Evolutionary conservation across 1,140 invertebrate species (phyloP).

Genomic region (Saxidomus purpurata): DNA sequence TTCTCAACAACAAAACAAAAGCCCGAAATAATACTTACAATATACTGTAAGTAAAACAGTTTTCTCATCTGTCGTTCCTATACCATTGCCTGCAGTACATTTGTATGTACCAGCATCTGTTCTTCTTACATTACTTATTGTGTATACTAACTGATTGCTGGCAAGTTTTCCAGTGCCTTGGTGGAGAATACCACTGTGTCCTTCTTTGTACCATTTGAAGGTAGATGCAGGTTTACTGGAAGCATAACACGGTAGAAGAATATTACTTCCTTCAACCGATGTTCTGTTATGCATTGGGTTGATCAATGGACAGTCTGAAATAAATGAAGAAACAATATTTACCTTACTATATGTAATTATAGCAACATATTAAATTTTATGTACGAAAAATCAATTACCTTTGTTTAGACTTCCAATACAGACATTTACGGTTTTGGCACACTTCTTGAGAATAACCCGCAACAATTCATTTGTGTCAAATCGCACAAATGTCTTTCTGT

Average conservation of each 20-base stretch:
- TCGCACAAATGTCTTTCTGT: too few relatives aligned
- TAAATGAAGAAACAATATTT: too few relatives aligned
- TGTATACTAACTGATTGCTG: not conserved
- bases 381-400: too few relatives aligned
- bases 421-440: too few relatives aligned
- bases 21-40: not conserved
- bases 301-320: not conserved
- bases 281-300: not conserved
- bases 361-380: too few relatives aligned
- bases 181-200: not conserved
- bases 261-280: not conserved
- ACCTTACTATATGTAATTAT: too few relatives aligned
- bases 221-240: slow-evolving; percentile 13
- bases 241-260: not conserved
- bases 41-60: not conserved
- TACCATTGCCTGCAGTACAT: not conserved
- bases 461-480: too few relatives aligned
- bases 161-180: not conserved
- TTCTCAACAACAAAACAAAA: too few relatives aligned
- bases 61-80: not conserved
- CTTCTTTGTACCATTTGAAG: not conserved
- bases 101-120: not conserved
- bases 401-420: too few relatives aligned
- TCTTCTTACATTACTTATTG: not conserved
- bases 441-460: too few relatives aligned